Evolutionary conservation across 2,797 vertebrate genomes (phyloP), one percentile per base, ranked within the genome.

Genomic region (Onychomys torridus): DNA sequence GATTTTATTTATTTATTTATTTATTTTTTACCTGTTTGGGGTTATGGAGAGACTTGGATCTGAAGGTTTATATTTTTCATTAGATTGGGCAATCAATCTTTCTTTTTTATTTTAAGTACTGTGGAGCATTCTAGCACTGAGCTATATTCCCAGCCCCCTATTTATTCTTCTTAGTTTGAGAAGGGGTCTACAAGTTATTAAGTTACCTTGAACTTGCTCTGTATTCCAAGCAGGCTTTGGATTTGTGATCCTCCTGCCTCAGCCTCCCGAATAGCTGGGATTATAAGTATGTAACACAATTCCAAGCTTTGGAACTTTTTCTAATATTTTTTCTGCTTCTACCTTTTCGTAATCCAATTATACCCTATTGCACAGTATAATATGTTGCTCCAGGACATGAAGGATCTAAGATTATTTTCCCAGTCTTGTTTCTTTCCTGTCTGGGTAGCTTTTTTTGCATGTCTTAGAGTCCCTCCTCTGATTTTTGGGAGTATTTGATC

Each of bases 41-140:
- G 57, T 91, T 95, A 29, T 49, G 87, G 37, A 75, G 40, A 71
- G 34, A 29, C 9, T 81, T 75, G 23, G 11, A 77, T 89, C 67
- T 94, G 3, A 49, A 49, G 19, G 9, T 84, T 97, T 69, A 75
- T 79, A 52, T 13, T 91, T 95, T 94, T 96, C 21, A 65, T 81
- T 49, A 61, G 6, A 79, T 71, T 71, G 55, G 32, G 27, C 81
- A 57, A 89, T 89, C 6, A 34, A 49, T n/a, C 7, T 69, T 52
- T 69, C 21, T 25, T 52, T 46, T 46, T 82, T 37, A 21, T 40
- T 57, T 43, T 29, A 43, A 82, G n/a, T 52, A 19, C 81, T 25
- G 37, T 27, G 37, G 81, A 29, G 16, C 27, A 40, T 59, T 89
- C 52, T 59, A 59, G 11, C 32, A 25, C 71, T 77, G 57, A 61